Percentiles rank a stretch among this genome's conserved stretches.
phyloP scores from a whole-genome alignment of 64 coral and sea anemone species.

The Pocillopora damicornis region DNA sequence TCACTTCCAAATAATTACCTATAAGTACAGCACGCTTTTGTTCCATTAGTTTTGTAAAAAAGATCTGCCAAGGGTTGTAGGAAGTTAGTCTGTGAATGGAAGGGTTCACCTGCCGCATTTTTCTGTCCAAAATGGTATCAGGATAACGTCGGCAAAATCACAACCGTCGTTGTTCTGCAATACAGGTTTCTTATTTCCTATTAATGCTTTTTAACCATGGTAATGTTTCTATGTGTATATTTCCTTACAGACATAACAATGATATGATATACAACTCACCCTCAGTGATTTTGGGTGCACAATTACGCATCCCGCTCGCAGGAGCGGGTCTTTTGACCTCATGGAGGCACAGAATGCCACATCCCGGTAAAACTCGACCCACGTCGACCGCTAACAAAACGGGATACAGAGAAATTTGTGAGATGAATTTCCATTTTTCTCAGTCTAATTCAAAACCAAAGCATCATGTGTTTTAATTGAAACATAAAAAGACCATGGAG shows the following conservation, averaged over 20 bases:
- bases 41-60: too few relatives aligned
- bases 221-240: background rate
- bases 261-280: background rate
- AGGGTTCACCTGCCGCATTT: too few relatives aligned
- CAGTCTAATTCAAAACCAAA: too few relatives aligned
- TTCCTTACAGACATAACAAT: background rate
- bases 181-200: too few relatives aligned
- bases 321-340: background rate
- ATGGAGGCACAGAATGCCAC: background rate
- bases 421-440: background rate
- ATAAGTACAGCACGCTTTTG: too few relatives aligned
- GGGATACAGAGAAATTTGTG: background rate
- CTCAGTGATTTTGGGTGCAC: background rate
- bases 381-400: background rate
- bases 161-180: too few relatives aligned
- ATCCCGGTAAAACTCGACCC: background rate
- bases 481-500: too few relatives aligned
- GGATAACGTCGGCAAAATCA: too few relatives aligned
- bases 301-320: background rate
- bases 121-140: too few relatives aligned
- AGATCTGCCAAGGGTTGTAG: background rate
- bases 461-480: too few relatives aligned
- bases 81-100: too few relatives aligned
- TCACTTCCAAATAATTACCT: too few relatives aligned
- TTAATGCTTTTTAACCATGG: background rate